Conservation (phyloP, 2,888 invertebrate species). For the Eremobia ochroleuca region DNA sequence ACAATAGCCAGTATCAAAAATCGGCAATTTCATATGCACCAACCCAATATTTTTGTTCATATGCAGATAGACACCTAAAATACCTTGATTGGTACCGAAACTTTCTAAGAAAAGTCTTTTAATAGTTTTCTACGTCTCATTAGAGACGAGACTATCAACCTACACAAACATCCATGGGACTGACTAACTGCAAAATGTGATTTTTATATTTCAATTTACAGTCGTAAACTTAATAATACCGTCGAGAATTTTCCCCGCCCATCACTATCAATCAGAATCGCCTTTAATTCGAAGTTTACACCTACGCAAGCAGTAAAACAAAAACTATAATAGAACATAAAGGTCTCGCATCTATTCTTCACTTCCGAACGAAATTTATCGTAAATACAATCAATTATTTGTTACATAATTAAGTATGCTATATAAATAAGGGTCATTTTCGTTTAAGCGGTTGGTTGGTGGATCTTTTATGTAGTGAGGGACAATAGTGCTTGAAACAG, state of each 20-base stretch:
- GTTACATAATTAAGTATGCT: conserved; percentile 67
- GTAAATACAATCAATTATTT: conserved; percentile 68
- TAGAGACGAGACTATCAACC: conserved; percentile 47
- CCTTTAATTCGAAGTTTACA: conserved; percentile 79
- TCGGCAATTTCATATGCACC: no score
- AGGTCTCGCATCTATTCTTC: conserved; percentile 54
- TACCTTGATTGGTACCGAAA: conserved; percentile 50
- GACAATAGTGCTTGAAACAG: conserved; percentile 86
- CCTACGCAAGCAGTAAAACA: conserved; percentile 83
- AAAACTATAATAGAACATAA: conserved; percentile 66
- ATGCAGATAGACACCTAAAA: conserved; percentile 37
- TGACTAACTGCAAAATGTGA: conserved; percentile 68
- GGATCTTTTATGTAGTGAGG: conserved; percentile 67
- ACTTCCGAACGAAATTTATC: conserved; percentile 64
- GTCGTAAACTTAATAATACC: conserved; percentile 75
- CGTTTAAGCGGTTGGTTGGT: conserved; percentile 51
- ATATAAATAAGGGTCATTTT: conserved; percentile 68
- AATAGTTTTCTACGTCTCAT: conserved; percentile 55
- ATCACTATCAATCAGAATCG: conserved; percentile 82
- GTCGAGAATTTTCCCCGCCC: conserved; percentile 74
- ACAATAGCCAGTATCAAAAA: no score
- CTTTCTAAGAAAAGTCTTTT: conserved; percentile 61
- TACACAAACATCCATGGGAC: conserved; percentile 54
- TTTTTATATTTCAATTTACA: conserved; percentile 73
- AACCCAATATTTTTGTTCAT: no score